phyloP scores from a whole-genome alignment of 1,140 invertebrate genomes.

The Globodera ellingtonae region DNA sequence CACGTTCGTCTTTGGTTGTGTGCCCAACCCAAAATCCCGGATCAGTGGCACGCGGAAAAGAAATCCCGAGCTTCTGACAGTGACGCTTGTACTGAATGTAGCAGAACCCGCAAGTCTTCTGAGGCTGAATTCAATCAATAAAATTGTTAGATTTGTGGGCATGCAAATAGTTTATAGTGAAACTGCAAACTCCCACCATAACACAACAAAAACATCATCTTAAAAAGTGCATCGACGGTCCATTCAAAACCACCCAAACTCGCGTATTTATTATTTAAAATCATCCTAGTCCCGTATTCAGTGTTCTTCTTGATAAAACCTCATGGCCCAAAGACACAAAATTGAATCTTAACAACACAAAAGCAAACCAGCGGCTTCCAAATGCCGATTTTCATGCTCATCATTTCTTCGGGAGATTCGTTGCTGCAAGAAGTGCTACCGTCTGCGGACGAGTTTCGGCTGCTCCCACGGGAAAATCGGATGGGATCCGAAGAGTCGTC shows the following conservation, averaged over 20 bases:
- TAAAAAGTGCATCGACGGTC: too few relatives aligned
- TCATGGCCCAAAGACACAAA: neutral
- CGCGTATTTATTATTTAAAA: neutral
- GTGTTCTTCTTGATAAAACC: too few relatives aligned
- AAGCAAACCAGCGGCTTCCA: conserved; percentile 11
- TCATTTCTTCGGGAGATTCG: neutral
- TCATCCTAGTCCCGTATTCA: too few relatives aligned
- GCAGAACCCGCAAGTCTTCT: conserved; percentile 29
- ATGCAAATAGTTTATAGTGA: too few relatives aligned
- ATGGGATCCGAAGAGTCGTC: conserved; percentile 1
- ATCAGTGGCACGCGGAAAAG: conserved; percentile 25
- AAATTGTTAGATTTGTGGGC: too few relatives aligned
- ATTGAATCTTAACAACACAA: neutral
- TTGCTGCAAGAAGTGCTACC: neutral
- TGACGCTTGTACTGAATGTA: conserved; percentile 30
- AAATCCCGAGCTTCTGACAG: conserved; percentile 9
- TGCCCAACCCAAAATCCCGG: conserved; percentile 32
- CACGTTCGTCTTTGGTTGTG: conserved; percentile 13
- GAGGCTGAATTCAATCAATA: neutral
- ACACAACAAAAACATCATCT: too few relatives aligned
- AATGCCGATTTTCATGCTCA: conserved; percentile 15
- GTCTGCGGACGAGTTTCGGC: conserved; percentile 1
- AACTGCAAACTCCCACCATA: too few relatives aligned
- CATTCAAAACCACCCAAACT: conserved; percentile 8
- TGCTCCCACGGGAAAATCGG: conserved; percentile 13